Evolutionary conservation across 1,140 invertebrate species (phyloP), one percentile per base, ranked within the genome.

Genomic region (Drosophila oshimai): DNA sequence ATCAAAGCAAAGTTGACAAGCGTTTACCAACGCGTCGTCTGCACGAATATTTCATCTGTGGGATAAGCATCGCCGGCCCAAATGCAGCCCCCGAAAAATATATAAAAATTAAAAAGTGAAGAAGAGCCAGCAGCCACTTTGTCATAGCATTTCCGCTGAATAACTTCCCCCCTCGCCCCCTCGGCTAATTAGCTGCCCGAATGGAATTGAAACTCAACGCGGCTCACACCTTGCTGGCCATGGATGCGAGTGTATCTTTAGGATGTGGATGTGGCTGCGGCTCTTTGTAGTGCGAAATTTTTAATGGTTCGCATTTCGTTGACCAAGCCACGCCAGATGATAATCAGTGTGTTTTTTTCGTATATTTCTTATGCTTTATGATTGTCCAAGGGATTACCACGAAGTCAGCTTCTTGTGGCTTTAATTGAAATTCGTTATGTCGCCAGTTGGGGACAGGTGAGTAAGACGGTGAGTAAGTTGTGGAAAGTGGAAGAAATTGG

Each of bases 151-250:
- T 87, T 87, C 83, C 83, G 77, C 83, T 39, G 83, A 65, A 67
- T 34, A 65, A 24, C 22, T 50, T 33, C 20, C 17, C 15, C 26
- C 15, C 13, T 2, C 9, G 2, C 28, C 9, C 31, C 29, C 24
- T 62, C 65, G 71, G 78, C 87, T 89, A 89, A 89, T 89, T 89
- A 89, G 87, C 65, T 71, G 87, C 72, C 78, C 89, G 83, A 89
- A 83, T 88, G 78, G 72, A 89, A 89, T 89, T 89, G 81, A 89
- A 89, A 71, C 75, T 75, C 53, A 75, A 61, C 71, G 41, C 60
- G 53, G 53, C 80, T 86, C 80, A 84, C 80, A 84, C 80, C 80
- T 86, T 86, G 29, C 58, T 49, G 29, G 24, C 36, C 45, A 36
- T 54, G 51, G 29, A 34, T 31, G 18, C n/a, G n/a, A n/a, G n/a